Evolutionary conservation across 2,113 vertebrate species (phyloP).

Genomic region (Pseudopodoces humilis): DNA sequence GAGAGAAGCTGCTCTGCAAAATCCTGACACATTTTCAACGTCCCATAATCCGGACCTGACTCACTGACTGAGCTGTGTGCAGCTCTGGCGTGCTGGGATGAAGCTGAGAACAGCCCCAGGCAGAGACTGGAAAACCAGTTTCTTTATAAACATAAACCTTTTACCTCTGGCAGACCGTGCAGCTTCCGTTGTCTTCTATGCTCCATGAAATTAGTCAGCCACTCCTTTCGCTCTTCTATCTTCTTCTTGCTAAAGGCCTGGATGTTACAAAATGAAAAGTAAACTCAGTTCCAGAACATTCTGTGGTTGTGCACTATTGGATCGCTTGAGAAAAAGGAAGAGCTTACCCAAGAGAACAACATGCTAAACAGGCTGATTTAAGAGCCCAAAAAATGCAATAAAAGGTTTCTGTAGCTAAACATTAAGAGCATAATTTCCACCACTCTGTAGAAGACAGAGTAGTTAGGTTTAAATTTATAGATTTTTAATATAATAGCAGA

Average conservation of each 20-base stretch:
- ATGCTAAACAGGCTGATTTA: background rate
- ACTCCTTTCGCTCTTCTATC: constrained; percentile 93
- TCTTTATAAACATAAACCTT: constrained; percentile 13
- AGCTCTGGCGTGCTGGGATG: background rate
- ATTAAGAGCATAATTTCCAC: background rate
- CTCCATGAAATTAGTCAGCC: constrained; percentile 96
- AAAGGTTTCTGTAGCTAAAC: background rate
- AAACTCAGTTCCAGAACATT: background rate
- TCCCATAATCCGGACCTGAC: background rate
- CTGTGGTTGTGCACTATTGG: background rate
- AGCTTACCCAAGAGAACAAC: background rate
- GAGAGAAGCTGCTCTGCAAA: background rate
- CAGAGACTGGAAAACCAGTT: constrained; percentile 11
- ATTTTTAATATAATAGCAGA: background rate
- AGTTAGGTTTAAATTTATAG: background rate
- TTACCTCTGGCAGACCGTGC: constrained; percentile 92
- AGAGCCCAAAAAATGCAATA: background rate
- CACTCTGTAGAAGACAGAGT: background rate
- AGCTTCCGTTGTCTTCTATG: constrained; percentile 89
- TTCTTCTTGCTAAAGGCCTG: constrained; percentile 99
- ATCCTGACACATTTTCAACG: background rate
- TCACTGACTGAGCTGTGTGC: background rate
- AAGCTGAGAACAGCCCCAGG: background rate
- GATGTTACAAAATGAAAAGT: constrained; percentile 22
- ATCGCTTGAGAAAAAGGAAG: background rate